Percentiles rank a stretch among this genome's conserved stretches.
These are phyloP conservation scores for Phthorimaea operculella DNA, from an alignment of 1,140 invertebrate species.

Conservation along the genomic window DNA sequence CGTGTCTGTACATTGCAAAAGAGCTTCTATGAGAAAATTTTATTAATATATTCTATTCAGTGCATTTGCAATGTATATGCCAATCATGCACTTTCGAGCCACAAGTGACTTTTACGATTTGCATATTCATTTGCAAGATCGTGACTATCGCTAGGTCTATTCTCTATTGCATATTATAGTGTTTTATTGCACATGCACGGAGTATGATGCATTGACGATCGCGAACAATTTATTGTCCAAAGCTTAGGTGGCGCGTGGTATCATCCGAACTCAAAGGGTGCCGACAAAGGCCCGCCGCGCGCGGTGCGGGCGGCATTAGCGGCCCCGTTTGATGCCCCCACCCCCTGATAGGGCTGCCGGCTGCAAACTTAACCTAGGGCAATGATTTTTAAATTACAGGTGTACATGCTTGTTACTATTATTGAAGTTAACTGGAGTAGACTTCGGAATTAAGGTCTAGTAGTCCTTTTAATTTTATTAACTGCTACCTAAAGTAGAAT, in stretches of 20 bases:
- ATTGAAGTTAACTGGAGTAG: no score
- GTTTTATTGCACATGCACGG: constrained; percentile 6
- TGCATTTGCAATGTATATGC: no score
- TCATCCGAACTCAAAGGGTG: constrained; percentile 54
- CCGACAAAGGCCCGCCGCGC: constrained; percentile 59
- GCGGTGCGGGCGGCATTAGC: constrained; percentile 55
- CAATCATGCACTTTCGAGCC: no score
- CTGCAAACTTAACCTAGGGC: not conserved
- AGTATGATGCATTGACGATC: constrained; percentile 8
- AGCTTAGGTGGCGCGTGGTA: constrained; percentile 34
- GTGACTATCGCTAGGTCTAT: not conserved
- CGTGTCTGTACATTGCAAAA: no score
- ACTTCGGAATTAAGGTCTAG: no score
- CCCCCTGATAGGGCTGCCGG: constrained; percentile 34
- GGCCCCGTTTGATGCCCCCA: constrained; percentile 43
- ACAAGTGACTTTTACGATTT: not conserved
- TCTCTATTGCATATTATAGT: not conserved
- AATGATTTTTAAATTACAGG: not conserved
- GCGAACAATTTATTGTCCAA: constrained; percentile 24
- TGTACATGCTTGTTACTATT: no score
- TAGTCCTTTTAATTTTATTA: no score
- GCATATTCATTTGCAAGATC: not conserved
- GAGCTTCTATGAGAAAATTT: no score
- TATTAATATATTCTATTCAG: no score
- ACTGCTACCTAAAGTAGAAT: no score